Percentiles rank a stretch among this genome's conserved stretches.
Evolutionary conservation across 2,888 invertebrate genomes (phyloP).

Genomic region (Sphaerophoria rueppellii): DNA sequence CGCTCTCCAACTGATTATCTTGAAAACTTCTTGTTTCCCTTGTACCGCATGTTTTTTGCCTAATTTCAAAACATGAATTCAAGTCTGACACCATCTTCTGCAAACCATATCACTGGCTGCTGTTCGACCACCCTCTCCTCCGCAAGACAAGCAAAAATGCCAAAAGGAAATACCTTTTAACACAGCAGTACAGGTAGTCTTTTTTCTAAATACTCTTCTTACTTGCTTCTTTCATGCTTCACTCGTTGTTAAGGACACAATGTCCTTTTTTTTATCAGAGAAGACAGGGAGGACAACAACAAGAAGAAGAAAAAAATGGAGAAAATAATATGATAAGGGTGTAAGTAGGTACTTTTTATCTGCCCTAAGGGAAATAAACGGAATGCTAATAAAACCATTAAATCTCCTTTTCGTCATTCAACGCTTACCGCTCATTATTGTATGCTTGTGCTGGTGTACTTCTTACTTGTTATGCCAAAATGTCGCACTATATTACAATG

Average conservation of each 20-base stretch:
- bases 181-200: slow-evolving; percentile 42
- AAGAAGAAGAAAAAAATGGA: slow-evolving; percentile 29
- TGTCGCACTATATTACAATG: slow-evolving; percentile 57
- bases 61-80: slow-evolving; percentile 33
- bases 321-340: slow-evolving; percentile 60
- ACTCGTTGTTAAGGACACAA: slow-evolving; percentile 10
- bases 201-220: slow-evolving; percentile 25
- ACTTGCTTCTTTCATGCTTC: slow-evolving; percentile 5
- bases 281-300: neutral
- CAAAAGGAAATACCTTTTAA: slow-evolving; percentile 62
- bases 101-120: neutral
- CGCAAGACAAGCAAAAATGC: slow-evolving; percentile 30
- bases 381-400: slow-evolving; percentile 71
- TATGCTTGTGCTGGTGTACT: neutral
- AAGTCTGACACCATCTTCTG: slow-evolving; percentile 18
- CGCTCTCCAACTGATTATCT: slow-evolving; percentile 12
- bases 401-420: slow-evolving; percentile 70
- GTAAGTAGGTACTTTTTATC: slow-evolving; percentile 63
- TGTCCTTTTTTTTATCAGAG: slow-evolving; percentile 1
- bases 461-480: slow-evolving; percentile 23
- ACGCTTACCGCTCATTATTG: slow-evolving; percentile 63
- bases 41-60: neutral
- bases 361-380: slow-evolving; percentile 71
- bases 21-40: slow-evolving; percentile 16
- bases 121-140: neutral